Percentiles rank a stretch among this genome's conserved stretches.
Evolutionary conservation across 2,797 vertebrate species (phyloP).

Genomic region (Eulemur albifrons): DNA sequence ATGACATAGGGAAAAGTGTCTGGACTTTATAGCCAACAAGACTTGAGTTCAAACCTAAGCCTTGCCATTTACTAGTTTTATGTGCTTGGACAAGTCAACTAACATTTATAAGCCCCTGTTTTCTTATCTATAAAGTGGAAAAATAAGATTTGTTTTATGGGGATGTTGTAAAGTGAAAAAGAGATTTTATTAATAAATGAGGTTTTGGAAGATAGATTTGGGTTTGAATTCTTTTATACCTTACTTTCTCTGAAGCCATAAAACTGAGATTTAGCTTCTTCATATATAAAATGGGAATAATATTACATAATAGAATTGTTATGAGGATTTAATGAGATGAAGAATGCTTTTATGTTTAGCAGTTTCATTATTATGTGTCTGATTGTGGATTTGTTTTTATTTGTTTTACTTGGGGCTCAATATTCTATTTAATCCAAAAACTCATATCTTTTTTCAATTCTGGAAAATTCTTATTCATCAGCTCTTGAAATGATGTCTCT

Average conservation of each 20-base stretch:
- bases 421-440: conserved; percentile 29
- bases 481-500: background rate
- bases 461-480: background rate
- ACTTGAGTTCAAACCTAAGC: background rate
- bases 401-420: background rate
- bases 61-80: background rate
- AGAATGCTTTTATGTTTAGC: background rate
- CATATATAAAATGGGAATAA: background rate
- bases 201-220: background rate
- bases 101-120: background rate
- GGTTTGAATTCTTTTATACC: background rate
- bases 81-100: background rate
- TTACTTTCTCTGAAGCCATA: background rate
- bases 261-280: background rate
- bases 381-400: background rate
- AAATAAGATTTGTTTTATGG: background rate
- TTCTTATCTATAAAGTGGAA: background rate
- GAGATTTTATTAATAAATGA: background rate
- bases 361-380: background rate
- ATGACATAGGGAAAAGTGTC: background rate
- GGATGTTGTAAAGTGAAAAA: background rate
- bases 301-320: background rate
- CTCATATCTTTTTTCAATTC: background rate
- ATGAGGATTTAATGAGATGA: background rate
- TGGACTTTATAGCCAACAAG: background rate